Percentiles rank a stretch among this genome's conserved stretches.
Conservation (phyloP, 2,797 vertebrate genomes). For the Acrossocheilus fasciatus region DNA sequence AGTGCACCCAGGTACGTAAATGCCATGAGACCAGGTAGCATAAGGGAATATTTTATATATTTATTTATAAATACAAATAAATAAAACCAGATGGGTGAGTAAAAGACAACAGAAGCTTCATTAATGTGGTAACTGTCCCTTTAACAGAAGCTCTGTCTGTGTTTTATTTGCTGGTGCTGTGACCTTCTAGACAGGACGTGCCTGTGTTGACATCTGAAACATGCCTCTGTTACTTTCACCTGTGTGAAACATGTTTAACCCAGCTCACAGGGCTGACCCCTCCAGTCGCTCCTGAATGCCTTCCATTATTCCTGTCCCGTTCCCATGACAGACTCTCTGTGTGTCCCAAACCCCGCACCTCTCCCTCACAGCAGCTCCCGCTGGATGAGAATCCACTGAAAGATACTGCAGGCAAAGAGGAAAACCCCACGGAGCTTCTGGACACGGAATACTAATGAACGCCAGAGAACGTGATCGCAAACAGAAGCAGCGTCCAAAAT, state of each 20-base stretch:
- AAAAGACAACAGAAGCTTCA: not conserved
- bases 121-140: not conserved
- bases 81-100: no score
- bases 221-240: conserved; percentile 28
- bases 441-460: conserved; percentile 23
- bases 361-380: conserved; percentile 1
- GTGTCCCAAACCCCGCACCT: conserved; percentile 16
- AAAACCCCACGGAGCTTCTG: conserved; percentile 2
- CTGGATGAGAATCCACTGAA: conserved; percentile 22
- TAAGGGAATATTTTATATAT: no score
- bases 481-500: not conserved
- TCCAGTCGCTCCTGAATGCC: not conserved
- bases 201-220: conserved; percentile 19
- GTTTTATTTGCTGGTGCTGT: not conserved
- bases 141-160: not conserved
- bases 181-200: not conserved
- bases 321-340: conserved; percentile 29
- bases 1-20: no score
- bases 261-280: not conserved
- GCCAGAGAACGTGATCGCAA: not conserved
- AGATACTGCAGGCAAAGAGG: not conserved
- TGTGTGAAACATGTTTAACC: conserved; percentile 35
- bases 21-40: no score
- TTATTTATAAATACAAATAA: no score
- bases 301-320: conserved; percentile 21